phyloP scores from a whole-genome alignment of 1,140 invertebrate species.

The Caerostris darwini region DNA sequence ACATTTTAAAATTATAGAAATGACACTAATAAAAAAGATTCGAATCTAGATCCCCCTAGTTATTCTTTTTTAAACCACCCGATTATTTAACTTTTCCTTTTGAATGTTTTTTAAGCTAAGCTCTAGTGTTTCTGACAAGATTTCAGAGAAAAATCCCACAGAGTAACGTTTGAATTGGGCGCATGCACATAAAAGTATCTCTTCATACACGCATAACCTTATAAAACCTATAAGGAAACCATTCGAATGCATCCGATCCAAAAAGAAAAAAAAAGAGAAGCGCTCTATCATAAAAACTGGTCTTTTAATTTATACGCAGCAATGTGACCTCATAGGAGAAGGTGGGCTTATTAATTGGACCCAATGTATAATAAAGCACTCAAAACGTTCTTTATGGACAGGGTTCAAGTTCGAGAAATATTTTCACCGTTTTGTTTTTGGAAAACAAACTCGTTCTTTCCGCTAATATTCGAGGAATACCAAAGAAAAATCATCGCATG shows the following conservation, averaged over 20 bases:
- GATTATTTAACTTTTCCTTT: no score
- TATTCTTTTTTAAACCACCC: no score
- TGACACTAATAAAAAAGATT: no score
- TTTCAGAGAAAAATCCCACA: neutral
- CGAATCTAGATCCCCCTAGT: no score
- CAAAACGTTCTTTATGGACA: conserved; percentile 61
- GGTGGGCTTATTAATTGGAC: conserved; percentile 73
- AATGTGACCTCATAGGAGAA: conserved; percentile 52
- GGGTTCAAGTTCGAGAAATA: conserved; percentile 50
- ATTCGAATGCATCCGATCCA: conserved; percentile 14
- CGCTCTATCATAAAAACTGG: conserved; percentile 41
- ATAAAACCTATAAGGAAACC: conserved; percentile 25
- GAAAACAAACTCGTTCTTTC: conserved; percentile 24
- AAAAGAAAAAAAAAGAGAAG: neutral
- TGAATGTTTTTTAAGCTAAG: neutral
- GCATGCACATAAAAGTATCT: neutral
- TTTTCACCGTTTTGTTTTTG: conserved; percentile 58
- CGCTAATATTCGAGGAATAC: neutral
- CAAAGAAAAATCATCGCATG: neutral
- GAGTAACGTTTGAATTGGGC: neutral
- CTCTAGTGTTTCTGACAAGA: neutral
- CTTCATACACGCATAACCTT: neutral
- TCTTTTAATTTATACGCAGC: conserved; percentile 66
- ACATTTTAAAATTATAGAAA: no score
- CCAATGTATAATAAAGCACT: conserved; percentile 76